Conservation (phyloP, 2,113 vertebrate species). For the Nipponia nippon region DNA sequence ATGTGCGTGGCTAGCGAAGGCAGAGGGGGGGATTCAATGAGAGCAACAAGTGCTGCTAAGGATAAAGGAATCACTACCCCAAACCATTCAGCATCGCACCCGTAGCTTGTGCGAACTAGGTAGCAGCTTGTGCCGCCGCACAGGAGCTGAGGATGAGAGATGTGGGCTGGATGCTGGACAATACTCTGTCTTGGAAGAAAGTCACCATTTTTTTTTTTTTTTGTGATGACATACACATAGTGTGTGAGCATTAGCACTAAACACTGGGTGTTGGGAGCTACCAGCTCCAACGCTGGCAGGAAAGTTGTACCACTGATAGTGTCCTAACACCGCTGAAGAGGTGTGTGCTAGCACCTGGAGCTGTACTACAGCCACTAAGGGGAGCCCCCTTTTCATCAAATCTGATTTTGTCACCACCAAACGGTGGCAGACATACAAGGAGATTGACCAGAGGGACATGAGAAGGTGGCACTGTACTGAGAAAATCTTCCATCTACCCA, state of each 20-base stretch:
- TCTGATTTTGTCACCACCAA: neutral
- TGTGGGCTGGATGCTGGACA: neutral
- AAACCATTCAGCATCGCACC: neutral
- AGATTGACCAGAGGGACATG: neutral
- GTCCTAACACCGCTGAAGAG: neutral
- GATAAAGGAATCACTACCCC: neutral
- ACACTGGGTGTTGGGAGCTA: neutral
- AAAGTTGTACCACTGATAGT: neutral
- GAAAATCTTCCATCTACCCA: neutral
- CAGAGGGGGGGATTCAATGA: neutral
- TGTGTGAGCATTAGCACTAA: neutral
- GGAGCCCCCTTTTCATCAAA: neutral
- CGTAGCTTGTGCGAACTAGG: neutral
- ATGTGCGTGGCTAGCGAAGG: neutral
- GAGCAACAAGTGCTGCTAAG: neutral
- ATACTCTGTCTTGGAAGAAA: neutral
- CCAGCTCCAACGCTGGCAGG: neutral
- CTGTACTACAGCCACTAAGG: neutral
- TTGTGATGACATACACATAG: neutral
- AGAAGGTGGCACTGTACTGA: neutral
- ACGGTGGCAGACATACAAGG: neutral
- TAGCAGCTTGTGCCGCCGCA: neutral
- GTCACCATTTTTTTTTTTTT: neutral
- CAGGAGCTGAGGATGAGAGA: neutral
- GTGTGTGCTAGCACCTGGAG: neutral